Base-by-base conservation (phyloP, 1,140 invertebrate species). In the Trichomalopsis sarcophagae region DNA sequence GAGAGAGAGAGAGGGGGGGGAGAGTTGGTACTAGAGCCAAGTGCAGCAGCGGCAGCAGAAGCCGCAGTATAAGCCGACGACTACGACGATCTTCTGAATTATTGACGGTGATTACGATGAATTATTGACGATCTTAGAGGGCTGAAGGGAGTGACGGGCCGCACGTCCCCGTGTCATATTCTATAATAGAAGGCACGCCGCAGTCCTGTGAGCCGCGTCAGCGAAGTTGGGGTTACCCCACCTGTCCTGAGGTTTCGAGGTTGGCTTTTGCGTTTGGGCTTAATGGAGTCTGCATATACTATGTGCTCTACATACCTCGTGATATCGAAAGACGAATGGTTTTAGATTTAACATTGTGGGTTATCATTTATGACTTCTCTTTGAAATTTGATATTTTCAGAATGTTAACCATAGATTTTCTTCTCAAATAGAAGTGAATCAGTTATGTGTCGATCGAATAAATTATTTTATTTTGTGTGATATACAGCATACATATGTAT, bases 71-170 rank as follows among this genome's bases (percentile, higher is more conserved):
- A 27, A 36, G 50, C 13, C 50, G 13, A 44, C 50, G 50, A 55
- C 66, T n/a, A 69, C 4, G 66, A 33, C 68, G 17, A 21, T 62
- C 36, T 44, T 7, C 73, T 40, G 17, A 75, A 75, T 75, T 75
- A 75, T 75, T 17, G 6, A 75, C 21, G 36, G 1, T 10, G 21
- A 75, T 75, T 44, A 33, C 14, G 11, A 40, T 44, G 36, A 36
- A 75, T 36, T 40, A 75, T 75, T 75, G 73, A 75, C 44, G 13
- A 44, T 11, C 27, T 75, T 21, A 75, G 14, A 13, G 73, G 73
- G 13, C 14, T 9, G 21, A 62, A 7, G 21, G 6, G 21, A 62
- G 17, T 7, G 21, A 36, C 33, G 4, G 55, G 17, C 17, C 14
- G 50, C 17, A 44, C 40, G 40, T 71, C 27, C 27, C 69, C 10